Evolutionary conservation across 2,888 invertebrate genomes (phyloP).

Genomic region (Toxonevra muliebris): DNA sequence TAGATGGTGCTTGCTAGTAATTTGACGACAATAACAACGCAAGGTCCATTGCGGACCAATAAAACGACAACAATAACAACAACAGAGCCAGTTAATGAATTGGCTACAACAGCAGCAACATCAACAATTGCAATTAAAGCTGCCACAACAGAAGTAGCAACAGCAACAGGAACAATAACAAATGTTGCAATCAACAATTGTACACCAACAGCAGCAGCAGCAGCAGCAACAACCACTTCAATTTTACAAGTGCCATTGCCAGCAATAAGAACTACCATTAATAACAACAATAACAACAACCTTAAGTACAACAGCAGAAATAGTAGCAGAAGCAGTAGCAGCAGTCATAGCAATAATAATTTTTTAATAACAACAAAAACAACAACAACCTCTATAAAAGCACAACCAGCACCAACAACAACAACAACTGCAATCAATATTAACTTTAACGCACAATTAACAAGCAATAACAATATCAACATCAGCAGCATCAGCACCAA

Average conservation of each 20-base stretch:
- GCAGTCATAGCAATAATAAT: conserved; percentile 25
- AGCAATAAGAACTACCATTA: conserved; percentile 41
- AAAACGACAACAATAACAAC: conserved; percentile 17
- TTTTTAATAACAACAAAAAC: conserved; percentile 29
- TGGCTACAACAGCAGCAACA: conserved; percentile 35
- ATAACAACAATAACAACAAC: conserved; percentile 19
- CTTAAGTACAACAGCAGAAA: conserved; percentile 1
- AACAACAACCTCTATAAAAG: conserved; percentile 15
- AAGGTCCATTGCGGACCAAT: conserved; percentile 36
- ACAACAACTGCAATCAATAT: conserved; percentile 20
- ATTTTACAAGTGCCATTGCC: conserved; percentile 39
- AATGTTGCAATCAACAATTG: background rate
- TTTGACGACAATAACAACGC: conserved; percentile 27
- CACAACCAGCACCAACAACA: conserved; percentile 6
- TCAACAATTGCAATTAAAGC: conserved; percentile 25
- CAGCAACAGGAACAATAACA: conserved; percentile 25
- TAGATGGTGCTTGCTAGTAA: conserved; percentile 40
- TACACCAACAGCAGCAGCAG: conserved; percentile 7
- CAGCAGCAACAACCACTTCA: conserved; percentile 21
- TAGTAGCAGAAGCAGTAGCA: conserved; percentile 17
- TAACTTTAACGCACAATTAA: conserved; percentile 11
- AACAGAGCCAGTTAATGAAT: conserved; percentile 13
- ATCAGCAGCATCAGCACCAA: conserved; percentile 27
- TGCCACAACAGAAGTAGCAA: conserved; percentile 33
- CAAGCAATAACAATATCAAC: conserved; percentile 22